Conservation (phyloP, 2,797 vertebrate genomes). For the Ctenopoma kingsleyae region DNA sequence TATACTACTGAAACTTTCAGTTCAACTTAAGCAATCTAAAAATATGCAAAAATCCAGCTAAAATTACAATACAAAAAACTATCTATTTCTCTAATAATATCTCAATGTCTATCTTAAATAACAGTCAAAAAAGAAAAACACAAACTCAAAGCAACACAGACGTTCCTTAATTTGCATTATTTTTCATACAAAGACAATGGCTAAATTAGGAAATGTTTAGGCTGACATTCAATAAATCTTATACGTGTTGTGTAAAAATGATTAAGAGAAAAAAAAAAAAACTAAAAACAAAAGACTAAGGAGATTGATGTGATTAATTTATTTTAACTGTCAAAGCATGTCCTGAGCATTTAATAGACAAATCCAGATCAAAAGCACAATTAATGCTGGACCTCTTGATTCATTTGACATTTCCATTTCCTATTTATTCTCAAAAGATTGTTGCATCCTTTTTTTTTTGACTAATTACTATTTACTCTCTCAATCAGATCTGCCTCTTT, state of each 20-base stretch:
- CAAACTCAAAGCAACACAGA: slow-evolving; percentile 29
- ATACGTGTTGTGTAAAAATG: background rate
- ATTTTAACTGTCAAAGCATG: slow-evolving; percentile 16
- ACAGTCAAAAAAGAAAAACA: slow-evolving; percentile 15
- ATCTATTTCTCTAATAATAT: slow-evolving; percentile 28
- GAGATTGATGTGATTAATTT: slow-evolving; percentile 38
- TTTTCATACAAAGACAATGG: slow-evolving; percentile 13
- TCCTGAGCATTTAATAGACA: slow-evolving; percentile 20
- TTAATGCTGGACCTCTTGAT: slow-evolving; percentile 33
- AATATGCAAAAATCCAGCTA: slow-evolving; percentile 41
- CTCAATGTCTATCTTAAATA: slow-evolving; percentile 24
- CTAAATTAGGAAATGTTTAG: slow-evolving; percentile 6
- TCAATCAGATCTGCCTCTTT: slow-evolving; percentile 88
- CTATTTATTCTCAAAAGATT: slow-evolving; percentile 64
- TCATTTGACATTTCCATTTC: slow-evolving; percentile 68
- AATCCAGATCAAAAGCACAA: slow-evolving; percentile 49
- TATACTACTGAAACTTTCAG: slow-evolving; percentile 64
- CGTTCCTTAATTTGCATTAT: slow-evolving; percentile 16
- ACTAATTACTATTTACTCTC: slow-evolving; percentile 88
- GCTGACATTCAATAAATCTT: slow-evolving; percentile 3
- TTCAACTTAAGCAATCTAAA: slow-evolving; percentile 48
- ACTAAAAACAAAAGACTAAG: background rate
- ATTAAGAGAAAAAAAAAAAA: background rate
- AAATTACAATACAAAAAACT: slow-evolving; percentile 30
- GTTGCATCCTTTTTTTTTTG: slow-evolving; percentile 72